Percentiles rank a stretch among this genome's conserved stretches.
phyloP scores from a whole-genome alignment of 37 sponge, comb jelly and placozoan genomes.

The Axinella damicornis region DNA sequence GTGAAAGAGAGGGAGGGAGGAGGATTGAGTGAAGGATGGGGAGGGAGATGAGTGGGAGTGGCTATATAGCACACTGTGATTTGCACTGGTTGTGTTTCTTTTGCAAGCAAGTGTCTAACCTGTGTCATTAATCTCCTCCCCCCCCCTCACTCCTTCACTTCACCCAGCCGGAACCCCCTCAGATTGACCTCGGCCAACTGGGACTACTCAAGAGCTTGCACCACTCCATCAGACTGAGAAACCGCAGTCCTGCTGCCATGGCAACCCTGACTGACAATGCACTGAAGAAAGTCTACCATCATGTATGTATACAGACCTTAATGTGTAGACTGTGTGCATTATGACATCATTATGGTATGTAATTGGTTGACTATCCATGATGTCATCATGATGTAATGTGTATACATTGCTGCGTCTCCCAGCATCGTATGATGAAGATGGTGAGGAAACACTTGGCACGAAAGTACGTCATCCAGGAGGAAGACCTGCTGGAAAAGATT shows the following conservation, averaged over 20 bases:
- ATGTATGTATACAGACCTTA: conserved; percentile 41
- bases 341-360: too few species aligned
- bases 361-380: background rate
- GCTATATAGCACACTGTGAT: too few species aligned
- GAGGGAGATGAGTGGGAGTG: background rate
- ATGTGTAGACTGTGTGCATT: background rate
- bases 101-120: too few species aligned
- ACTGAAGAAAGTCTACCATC: conserved; percentile 63
- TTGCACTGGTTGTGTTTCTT: too few species aligned
- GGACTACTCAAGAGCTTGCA: conserved; percentile 65
- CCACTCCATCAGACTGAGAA: conserved; percentile 58
- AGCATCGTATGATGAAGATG: conserved; percentile 76
- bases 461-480: conserved; percentile 67
- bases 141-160: background rate
- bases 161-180: conserved; percentile 60
- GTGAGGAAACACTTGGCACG: conserved; percentile 54
- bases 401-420: background rate
- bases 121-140: too few species aligned
- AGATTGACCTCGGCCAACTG: conserved; percentile 60
- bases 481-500: conserved; percentile 62
- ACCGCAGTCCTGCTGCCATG: conserved; percentile 30
- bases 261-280: conserved; percentile 61
- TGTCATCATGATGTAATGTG: background rate
- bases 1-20: too few species aligned
- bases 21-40: background rate